phyloP scores from a whole-genome alignment of 2,113 vertebrate genomes.

The chimpanzee (Pan troglodytes) region NHGRI_mPanTro3-v2.1_pri NC_072408.2:48891001-48891500 shows the following conservation, averaged over 20 bases:
- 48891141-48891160: background rate
- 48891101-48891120: background rate
- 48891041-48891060: background rate
- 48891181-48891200: background rate
- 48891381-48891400: background rate
- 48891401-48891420: background rate
- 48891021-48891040: background rate
- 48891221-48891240: background rate
- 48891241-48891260: background rate
- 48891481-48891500: background rate
- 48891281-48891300: background rate
- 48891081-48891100: background rate
- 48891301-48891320: background rate
- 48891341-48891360: background rate
- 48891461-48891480: background rate
- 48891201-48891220: background rate
- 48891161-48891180: background rate
- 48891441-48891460: background rate
- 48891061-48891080: background rate
- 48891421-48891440: background rate
- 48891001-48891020: background rate
- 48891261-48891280: background rate
- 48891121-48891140: background rate
- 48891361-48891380: background rate
- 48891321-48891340: background rate